Evolutionary conservation across 2,113 vertebrate genomes (phyloP).

Genomic region (Corythornis cristatus): DNA sequence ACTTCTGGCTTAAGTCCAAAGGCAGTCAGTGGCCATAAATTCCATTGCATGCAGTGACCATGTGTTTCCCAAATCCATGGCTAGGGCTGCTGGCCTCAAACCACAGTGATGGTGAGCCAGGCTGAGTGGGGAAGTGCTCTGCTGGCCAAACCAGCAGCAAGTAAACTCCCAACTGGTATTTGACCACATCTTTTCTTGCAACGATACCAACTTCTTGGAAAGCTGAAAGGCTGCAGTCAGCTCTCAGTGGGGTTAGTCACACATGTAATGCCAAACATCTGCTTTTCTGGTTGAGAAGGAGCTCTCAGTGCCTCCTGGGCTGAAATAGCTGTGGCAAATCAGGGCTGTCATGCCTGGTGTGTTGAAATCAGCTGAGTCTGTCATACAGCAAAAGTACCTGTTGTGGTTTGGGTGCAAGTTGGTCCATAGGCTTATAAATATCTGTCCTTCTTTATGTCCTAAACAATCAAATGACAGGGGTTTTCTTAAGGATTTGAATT

Average conservation of each 20-base stretch:
- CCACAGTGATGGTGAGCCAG: not conserved
- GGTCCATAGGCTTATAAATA: not conserved
- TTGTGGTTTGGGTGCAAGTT: not conserved
- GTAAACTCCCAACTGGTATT: not conserved
- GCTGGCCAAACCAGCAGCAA: not conserved
- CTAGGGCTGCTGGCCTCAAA: not conserved
- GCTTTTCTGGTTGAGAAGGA: not conserved
- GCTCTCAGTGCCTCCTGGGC: not conserved
- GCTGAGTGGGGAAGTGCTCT: not conserved
- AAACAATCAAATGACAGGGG: not conserved
- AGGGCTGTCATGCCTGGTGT: not conserved
- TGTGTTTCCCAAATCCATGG: not conserved
- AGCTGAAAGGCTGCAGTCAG: slow-evolving; percentile 20
- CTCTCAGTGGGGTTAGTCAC: not conserved
- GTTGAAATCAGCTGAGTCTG: not conserved
- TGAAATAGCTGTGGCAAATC: not conserved
- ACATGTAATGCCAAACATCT: fast-evolving
- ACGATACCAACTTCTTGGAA: slow-evolving; percentile 20
- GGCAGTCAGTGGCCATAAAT: not conserved
- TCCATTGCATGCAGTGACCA: not conserved
- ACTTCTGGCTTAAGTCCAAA: not conserved
- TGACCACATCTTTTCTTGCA: not conserved
- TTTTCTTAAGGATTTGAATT: not conserved
- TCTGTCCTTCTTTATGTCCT: not conserved
- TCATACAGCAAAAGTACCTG: fast-evolving